Evolutionary conservation across 23 tunicate genomes (phyloP).

Genomic region (Halocynthia aurantium): DNA sequence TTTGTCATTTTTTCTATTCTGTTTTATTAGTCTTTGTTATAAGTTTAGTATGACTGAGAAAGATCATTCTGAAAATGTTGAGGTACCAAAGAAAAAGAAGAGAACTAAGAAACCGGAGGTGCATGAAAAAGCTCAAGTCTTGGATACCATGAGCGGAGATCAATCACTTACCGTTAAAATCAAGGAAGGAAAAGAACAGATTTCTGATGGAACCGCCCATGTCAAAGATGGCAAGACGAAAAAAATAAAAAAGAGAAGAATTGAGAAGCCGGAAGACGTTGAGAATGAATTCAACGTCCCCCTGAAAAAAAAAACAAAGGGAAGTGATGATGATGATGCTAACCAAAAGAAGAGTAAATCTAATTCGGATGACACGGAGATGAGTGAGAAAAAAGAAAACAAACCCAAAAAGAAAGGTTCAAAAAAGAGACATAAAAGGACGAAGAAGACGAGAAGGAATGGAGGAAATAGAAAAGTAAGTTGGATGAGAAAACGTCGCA

Average conservation of each 20-base stretch:
- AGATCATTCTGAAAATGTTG: not conserved
- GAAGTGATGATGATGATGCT: not conserved
- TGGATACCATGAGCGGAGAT: too few relatives aligned
- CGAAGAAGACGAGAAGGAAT: constrained; percentile 3
- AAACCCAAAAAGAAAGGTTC: not conserved
- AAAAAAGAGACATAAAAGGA: constrained; percentile 1
- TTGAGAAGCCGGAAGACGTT: not conserved
- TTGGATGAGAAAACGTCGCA: too few relatives aligned
- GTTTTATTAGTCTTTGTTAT: too few relatives aligned
- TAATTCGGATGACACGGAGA: not conserved
- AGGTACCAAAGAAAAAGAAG: constrained; percentile 1
- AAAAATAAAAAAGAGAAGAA: not conserved
- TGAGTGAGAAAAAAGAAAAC: not conserved
- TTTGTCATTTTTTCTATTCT: too few relatives aligned
- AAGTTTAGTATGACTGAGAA: too few relatives aligned
- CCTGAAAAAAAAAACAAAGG: not conserved
- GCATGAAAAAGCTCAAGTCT: not conserved
- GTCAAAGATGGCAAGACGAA: not conserved
- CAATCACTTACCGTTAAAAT: too few relatives aligned
- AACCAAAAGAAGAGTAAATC: constrained; percentile 8
- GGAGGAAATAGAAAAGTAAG: not conserved
- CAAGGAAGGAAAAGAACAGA: not conserved
- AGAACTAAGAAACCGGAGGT: not conserved
- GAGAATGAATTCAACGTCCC: not conserved
- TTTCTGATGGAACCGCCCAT: not conserved